Conservation (phyloP, 2,888 invertebrate species). For the Bombylius discolor region DNA sequence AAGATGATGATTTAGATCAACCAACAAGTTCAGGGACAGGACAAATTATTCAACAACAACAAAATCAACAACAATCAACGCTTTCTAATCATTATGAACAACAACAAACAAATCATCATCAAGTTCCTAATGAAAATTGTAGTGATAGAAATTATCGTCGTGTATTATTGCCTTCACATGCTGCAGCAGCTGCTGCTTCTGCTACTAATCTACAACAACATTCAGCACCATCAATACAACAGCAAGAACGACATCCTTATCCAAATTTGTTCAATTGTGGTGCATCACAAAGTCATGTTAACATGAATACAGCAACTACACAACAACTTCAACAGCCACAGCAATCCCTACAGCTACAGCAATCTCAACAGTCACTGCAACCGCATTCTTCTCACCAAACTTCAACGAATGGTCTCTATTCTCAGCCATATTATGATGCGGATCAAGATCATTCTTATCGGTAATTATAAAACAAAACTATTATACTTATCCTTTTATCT, state of each 20-base stretch:
- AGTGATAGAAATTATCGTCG: neutral
- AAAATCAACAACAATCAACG: neutral
- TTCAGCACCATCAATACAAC: neutral
- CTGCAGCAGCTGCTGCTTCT: too few relatives aligned
- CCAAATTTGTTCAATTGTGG: neutral
- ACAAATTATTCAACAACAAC: neutral
- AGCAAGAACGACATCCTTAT: neutral
- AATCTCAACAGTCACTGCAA: neutral
- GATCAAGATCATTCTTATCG: conserved; percentile 5
- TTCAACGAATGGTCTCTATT: neutral
- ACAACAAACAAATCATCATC: neutral
- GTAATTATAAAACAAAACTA: too few relatives aligned
- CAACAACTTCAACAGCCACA: neutral
- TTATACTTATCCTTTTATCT: too few relatives aligned
- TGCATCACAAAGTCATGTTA: neutral
- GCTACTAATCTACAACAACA: neutral
- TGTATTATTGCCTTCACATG: neutral
- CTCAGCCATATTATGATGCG: neutral
- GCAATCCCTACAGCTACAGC: neutral
- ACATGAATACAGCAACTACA: neutral
- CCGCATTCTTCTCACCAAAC: neutral
- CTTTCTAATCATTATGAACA: neutral
- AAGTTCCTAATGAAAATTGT: neutral
- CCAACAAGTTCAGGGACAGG: neutral
- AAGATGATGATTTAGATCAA: conserved; percentile 39